Evolutionary conservation across 30 jellyfish, hydroid and myxozoan genomes (phyloP).

Genomic region (Nemopilema nomurai): DNA sequence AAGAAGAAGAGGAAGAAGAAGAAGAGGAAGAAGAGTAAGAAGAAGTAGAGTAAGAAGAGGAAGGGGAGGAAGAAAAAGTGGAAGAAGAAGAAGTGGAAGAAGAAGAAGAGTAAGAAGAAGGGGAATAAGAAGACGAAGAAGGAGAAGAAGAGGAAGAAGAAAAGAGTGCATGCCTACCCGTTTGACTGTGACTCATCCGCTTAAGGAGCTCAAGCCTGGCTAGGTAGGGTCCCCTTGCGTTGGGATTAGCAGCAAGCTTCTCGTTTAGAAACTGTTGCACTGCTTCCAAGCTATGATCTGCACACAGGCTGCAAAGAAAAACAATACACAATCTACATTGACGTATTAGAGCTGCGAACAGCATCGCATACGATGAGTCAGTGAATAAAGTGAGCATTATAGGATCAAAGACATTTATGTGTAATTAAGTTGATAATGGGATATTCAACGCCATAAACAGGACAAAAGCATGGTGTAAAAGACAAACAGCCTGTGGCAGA

Average conservation of each 20-base stretch:
- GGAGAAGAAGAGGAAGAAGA: neutral
- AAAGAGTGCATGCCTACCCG: conserved; percentile 13
- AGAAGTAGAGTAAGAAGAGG: neutral
- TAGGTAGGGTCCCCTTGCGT: conserved; percentile 71
- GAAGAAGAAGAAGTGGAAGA: neutral
- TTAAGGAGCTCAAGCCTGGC: conserved; percentile 75
- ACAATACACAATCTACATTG: neutral
- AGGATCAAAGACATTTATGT: too few relatives aligned
- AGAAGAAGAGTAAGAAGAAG: too few relatives aligned
- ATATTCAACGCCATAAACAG: too few relatives aligned
- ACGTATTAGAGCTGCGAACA: neutral
- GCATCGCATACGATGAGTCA: neutral
- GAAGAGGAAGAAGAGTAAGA: too few relatives aligned
- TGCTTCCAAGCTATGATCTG: conserved; percentile 32
- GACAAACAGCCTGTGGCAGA: too few relatives aligned
- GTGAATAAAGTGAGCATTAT: too few relatives aligned
- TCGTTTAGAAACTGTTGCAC: conserved; percentile 31
- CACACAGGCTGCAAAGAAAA: conserved; percentile 19
- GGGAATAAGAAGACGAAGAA: neutral
- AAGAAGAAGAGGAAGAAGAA: neutral
- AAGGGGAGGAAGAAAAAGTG: neutral
- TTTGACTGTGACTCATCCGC: conserved; percentile 2
- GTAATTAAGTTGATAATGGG: too few relatives aligned
- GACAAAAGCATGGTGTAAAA: too few relatives aligned
- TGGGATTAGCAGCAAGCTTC: conserved; percentile 25